Conservation (phyloP, 2,113 vertebrate species). For the Anseranas semipalmata region DNA sequence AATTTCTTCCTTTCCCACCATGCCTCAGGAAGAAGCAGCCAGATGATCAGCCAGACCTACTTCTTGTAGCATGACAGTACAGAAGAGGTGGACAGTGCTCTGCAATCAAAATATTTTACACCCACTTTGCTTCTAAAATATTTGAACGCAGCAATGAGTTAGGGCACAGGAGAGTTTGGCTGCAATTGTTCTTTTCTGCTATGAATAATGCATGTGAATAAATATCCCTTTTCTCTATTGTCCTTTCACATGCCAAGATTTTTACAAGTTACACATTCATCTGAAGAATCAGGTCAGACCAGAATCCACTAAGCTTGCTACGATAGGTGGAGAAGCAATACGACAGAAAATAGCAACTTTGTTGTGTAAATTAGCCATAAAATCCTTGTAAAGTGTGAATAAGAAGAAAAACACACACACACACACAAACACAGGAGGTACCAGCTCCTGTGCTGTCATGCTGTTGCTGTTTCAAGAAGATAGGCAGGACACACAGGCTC, state of each 20-base stretch:
- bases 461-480: not conserved
- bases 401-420: not conserved
- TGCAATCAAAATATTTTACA: not conserved
- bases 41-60: not conserved
- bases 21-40: not conserved
- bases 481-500: not conserved
- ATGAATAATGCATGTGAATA: not conserved
- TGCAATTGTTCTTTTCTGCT: not conserved
- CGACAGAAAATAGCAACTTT: not conserved
- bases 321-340: not conserved
- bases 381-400: not conserved
- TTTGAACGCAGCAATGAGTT: not conserved
- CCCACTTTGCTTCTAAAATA: not conserved
- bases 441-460: not conserved
- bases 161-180: not conserved
- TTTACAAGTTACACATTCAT: not conserved
- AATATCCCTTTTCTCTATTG: not conserved
- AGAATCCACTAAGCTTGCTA: not conserved
- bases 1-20: not conserved
- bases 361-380: not conserved
- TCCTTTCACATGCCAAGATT: not conserved
- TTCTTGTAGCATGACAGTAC: fast-evolving
- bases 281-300: not conserved
- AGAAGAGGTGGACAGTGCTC: not conserved
- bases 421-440: not conserved